Evolutionary conservation across 1,140 invertebrate genomes (phyloP), one percentile per base, ranked within the genome.

Genomic region (Homarus americanus): DNA sequence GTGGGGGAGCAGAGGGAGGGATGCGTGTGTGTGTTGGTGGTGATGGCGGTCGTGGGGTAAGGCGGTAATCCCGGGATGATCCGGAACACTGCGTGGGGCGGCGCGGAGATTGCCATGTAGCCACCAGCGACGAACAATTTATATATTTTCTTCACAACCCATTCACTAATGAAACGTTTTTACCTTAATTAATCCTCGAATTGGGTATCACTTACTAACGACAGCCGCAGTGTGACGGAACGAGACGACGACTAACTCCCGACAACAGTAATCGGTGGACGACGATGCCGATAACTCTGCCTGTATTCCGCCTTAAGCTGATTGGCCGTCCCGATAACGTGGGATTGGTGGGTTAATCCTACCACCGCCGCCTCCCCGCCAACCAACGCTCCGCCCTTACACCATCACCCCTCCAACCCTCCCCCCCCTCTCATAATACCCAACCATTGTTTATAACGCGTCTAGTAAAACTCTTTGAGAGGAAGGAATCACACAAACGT

Each of bases 281-380:
- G 75, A 36, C 34, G 58, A 24, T 12, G 63, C 38, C 53, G 24
- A 12, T 44, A 36, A 36, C 79, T 5, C 49, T 5, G 53, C 66
- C 36, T 66, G 72, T 76, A 83, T 90, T 83, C 82, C 80, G 79
- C 80, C 87, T 83, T 90, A 90, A 90, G 87, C 87, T 90, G 87
- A 90, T 90, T 90, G 87, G 87, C 75, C 80, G 79, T 66, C 80
- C 87, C 87, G 87, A 90, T 90, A 90, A 90, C 87, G 79, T 90
- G 80, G 87, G 87, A 90, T 90, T 90, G 69, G 87, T 83, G 36
- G 87, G 80, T 49, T 90, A 90, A 90, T 90, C 87, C 87, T 49
- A 90, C 87, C 87, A 80, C 87, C 72, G 87, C 79, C 79, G 80
- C 69, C 87, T 58, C 72, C 87, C 87, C 80, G 87, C 87, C 87